Conservation (phyloP, 2,113 vertebrate genomes). For the Cricetomys ansorgei region DNA sequence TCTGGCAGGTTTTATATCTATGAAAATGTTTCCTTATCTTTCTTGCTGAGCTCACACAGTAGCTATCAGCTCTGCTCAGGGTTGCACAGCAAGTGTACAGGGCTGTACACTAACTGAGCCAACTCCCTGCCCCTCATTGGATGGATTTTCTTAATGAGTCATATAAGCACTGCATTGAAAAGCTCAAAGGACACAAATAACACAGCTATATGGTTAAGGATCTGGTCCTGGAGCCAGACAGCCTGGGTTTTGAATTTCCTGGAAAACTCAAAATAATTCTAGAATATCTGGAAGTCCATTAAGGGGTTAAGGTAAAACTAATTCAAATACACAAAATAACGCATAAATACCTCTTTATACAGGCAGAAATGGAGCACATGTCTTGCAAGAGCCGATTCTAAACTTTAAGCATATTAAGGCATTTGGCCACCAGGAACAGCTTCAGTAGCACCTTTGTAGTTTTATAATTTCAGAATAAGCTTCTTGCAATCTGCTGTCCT, state of each 20-base stretch:
- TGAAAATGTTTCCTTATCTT: no score
- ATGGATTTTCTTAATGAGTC: neutral
- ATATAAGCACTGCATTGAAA: neutral
- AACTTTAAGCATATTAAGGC: neutral
- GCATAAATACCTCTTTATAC: neutral
- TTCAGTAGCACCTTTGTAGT: neutral
- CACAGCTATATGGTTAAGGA: neutral
- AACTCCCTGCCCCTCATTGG: neutral
- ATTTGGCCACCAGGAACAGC: neutral
- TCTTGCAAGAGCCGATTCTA: conserved; percentile 11
- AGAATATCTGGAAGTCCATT: neutral
- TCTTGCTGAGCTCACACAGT: no score
- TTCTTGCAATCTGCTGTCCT: neutral
- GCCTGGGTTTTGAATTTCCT: neutral
- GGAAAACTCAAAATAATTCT: neutral
- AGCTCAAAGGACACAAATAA: neutral
- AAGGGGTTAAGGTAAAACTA: neutral
- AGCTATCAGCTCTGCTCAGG: no score
- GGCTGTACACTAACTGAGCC: neutral
- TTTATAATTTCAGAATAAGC: neutral
- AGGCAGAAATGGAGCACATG: neutral
- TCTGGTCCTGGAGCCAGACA: neutral
- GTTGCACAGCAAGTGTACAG: neutral
- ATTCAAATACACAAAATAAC: neutral
- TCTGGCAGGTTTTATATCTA: no score